Base-by-base conservation (phyloP, 2,888 invertebrate species). In the Ariolimax columbianus region DNA sequence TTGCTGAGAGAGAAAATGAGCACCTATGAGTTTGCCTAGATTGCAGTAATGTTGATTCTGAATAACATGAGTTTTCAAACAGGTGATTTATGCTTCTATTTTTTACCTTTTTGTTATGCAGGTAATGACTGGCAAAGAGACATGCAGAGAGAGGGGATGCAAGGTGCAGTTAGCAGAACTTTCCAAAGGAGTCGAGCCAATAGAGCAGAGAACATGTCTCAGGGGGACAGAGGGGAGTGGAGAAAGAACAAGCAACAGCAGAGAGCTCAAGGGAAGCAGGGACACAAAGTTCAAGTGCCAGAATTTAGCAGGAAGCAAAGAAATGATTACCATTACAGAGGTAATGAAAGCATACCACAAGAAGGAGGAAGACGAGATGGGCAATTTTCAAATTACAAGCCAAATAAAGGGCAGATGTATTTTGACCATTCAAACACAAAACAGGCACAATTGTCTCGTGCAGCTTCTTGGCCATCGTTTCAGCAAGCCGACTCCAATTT, bases 401-500 rank as follows among this genome's bases (percentile, higher is more conserved):
- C 33, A 2, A 59, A 55, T 77, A 36, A 30, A 23, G 38, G n/a
- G 11, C 38, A 38, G 9, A 78, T 26, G 26, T 63, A 19, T 26
- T 63, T 17, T 40, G 33, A 11, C n/a, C 43, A n/a, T 47, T 33
- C 51, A 26, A 59, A 70, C 4, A 23, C 51, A 23, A 68, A n/a
- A n/a, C 40, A 43, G 23, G 2, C 40, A 33, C 36, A 83, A 14
- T n/a, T 63, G n/a, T 63, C 47, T 2, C 77, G 30, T 33, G 38
- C 83, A 30, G 66, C 47, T 26, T 55, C 73, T 17, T 82, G 82
- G 82, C 73, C 82, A 38, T 7, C 33, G 0, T 33, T 66, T 2
- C 55, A 14, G 17, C 55, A 73, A 33, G n/a, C 11, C n/a, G 43
- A 19, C 11, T 30, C 72, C 73, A n/a, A 59, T 19, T 55, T n/a